Percentiles rank a stretch among this genome's conserved stretches.
Evolutionary conservation across 2,113 vertebrate species (phyloP).

Genomic region (Pimephales promelas): DNA sequence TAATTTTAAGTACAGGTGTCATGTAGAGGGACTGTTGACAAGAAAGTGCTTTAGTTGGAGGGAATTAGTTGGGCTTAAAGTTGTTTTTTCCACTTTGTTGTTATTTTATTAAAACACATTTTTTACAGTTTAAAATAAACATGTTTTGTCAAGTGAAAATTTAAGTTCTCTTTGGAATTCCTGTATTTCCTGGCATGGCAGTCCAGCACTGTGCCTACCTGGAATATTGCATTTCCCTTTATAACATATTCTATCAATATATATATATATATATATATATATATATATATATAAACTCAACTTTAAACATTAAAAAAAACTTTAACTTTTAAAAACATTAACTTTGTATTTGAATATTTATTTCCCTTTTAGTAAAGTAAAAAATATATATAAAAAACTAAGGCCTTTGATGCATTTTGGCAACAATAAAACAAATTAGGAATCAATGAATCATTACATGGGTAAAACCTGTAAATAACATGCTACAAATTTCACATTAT

Average conservation of each 20-base stretch:
- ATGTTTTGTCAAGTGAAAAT: background rate
- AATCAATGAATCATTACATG: background rate
- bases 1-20: background rate
- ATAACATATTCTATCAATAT: background rate
- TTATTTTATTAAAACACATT: background rate
- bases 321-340: no score
- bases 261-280: no score
- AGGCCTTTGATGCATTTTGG: background rate
- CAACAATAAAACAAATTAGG: background rate
- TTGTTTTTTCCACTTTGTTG: background rate
- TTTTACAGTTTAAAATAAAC: slow-evolving; percentile 19
- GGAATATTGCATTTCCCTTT: background rate
- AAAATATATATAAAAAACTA: no score
- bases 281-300: no score
- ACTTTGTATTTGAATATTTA: background rate
- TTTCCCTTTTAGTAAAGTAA: background rate
- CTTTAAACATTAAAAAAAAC: no score
- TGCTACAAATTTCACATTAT: no score
- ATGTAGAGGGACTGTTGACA: background rate
- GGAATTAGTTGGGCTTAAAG: background rate
- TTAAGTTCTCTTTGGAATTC: background rate
- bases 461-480: no score
- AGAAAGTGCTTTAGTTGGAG: background rate
- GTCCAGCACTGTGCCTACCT: background rate
- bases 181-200: background rate